Base-by-base conservation (phyloP, 2,888 invertebrate species). In the Tribolium freemani region DNA sequence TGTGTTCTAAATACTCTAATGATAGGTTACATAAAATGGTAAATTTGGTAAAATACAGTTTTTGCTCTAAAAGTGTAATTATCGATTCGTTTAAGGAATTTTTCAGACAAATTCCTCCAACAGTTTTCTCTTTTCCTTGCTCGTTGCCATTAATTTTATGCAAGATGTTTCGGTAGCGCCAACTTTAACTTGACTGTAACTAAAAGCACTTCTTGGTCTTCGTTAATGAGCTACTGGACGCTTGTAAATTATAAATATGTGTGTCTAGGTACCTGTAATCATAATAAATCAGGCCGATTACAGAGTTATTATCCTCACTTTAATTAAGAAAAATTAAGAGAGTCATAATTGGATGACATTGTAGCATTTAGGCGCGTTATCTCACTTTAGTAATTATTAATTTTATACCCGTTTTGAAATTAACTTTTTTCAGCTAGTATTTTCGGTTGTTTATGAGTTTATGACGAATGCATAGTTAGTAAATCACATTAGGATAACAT, bases 1-100 rank as follows among this genome's bases (percentile, higher is more conserved):
- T 69, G 69, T 69, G 58, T 50, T 56, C 26, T 44, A 68, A 68
- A 68, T 50, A 50, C 48, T 20, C 38, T 68, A 68, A 68, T 68
- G 26, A 58, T 58, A 50, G 68, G 68, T 58, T 68, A 68, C 57
- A 57, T 13, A 68, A 68, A 66, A 66, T 46, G 56, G 45, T 56
- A 26, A 26, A 26, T 26, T 26, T 26, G 26, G 26, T 26, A 54
- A 56, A 66, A 46, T 63, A 51, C 11, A 38, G 63, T 31, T 46
- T 13, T n/a, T 38, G 21, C 6, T 10, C 21, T 13, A 60, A 45
- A 60, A 45, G 11, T 48, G 11, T 11, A 61, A 64, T 64, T 64
- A 64, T 16, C 53, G 51, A 63, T 63, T 31, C 44, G 31, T 8
- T 60, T 60, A 10, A 8, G 13, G 8, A 50, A 50, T 54, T 60